A percentile compares a stretch with the other conserved stretches of the same genome.
Evolutionary conservation across 2,888 invertebrate genomes (phyloP).

Genomic region (Cheiracanthium punctorium): DNA sequence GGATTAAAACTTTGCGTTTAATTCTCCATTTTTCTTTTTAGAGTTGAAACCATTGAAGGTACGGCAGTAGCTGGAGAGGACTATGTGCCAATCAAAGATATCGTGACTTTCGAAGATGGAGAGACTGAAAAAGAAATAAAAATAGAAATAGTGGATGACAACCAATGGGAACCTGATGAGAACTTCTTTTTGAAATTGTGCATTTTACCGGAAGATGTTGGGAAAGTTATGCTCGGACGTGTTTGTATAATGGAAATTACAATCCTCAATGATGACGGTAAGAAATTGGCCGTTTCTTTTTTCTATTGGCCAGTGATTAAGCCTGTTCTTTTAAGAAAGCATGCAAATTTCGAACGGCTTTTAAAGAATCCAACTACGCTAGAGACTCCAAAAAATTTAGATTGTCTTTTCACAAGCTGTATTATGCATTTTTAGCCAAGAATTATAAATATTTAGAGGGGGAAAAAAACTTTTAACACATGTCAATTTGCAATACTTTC

Average conservation of each 20-base stretch:
- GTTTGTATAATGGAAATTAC: conserved; percentile 80
- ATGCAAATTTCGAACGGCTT: too few relatives aligned
- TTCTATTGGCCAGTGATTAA: too few relatives aligned
- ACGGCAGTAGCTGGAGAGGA: conserved; percentile 79
- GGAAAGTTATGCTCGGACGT: conserved; percentile 77
- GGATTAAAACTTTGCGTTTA: too few relatives aligned
- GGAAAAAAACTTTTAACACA: too few relatives aligned
- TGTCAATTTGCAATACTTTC: too few relatives aligned
- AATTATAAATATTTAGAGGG: too few relatives aligned
- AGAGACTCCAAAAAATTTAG: too few relatives aligned
- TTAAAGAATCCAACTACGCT: too few relatives aligned
- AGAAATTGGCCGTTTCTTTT: conserved; percentile 67
- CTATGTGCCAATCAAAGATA: conserved; percentile 78
- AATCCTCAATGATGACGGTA: conserved; percentile 80
- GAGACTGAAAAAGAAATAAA: conserved; percentile 78
- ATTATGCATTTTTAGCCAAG: too few relatives aligned
- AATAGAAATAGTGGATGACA: conserved; percentile 79
- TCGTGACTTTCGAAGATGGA: conserved; percentile 78
- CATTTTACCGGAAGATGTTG: conserved; percentile 72
- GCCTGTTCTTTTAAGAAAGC: too few relatives aligned
- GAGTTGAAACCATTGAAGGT: conserved; percentile 80
- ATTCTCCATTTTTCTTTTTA: conserved; percentile 72
- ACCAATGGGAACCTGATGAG: conserved; percentile 81
- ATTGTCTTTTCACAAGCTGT: too few relatives aligned
- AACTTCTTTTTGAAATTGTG: conserved; percentile 80